phyloP scores from a whole-genome alignment of 2,888 invertebrate species.

The Halictus ligatus region DNA sequence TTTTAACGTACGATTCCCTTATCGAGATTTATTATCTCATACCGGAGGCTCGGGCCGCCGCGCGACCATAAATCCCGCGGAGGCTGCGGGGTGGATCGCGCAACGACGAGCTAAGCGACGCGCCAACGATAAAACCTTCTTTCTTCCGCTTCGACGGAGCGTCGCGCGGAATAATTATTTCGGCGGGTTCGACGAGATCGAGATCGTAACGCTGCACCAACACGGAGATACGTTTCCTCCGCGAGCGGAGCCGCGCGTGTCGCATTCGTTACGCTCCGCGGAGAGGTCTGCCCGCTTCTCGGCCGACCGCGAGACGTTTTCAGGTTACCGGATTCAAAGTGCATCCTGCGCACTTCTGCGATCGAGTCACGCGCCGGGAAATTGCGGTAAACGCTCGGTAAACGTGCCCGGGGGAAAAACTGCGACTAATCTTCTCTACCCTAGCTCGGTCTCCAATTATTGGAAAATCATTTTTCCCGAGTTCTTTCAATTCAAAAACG shows the following conservation, averaged over 20 bases:
- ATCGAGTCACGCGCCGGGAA: constrained; percentile 36
- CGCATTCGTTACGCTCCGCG: constrained; percentile 12
- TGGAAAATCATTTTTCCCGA: neutral
- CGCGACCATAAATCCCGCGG: constrained; percentile 24
- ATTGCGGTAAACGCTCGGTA: constrained; percentile 45
- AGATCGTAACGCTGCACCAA: neutral
- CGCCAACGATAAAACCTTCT: neutral
- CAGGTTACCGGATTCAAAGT: constrained; percentile 47
- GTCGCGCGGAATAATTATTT: constrained; percentile 6
- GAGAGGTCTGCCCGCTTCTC: neutral
- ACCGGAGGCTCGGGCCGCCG: neutral
- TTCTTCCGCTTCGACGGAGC: neutral
- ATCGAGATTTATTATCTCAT: constrained; percentile 32
- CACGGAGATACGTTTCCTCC: neutral
- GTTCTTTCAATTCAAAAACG: too few relatives aligned
- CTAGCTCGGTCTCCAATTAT: neutral
- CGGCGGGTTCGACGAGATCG: neutral
- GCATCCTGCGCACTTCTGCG: constrained; percentile 23
- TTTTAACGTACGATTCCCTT: constrained; percentile 33
- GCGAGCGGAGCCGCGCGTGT: neutral
- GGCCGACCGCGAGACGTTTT: constrained; percentile 29
- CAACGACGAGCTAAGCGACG: neutral
- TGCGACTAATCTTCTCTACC: neutral
- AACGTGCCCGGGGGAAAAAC: neutral
- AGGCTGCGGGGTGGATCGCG: constrained; percentile 10